Conservation (phyloP, 2,888 invertebrate species). For the Coleophora flavipennella region DNA sequence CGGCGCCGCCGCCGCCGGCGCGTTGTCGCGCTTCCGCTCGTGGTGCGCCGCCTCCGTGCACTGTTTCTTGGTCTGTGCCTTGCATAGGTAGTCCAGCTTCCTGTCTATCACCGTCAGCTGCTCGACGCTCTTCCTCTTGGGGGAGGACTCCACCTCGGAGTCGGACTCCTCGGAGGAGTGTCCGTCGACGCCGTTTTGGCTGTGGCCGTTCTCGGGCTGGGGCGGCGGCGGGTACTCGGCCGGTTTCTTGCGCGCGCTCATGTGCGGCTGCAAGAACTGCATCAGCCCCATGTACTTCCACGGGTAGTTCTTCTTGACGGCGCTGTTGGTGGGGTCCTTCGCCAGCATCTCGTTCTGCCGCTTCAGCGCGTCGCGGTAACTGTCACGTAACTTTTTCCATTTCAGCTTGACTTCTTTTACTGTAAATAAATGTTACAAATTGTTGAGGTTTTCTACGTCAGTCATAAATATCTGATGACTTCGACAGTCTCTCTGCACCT, state of each 20-base stretch:
- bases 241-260: constrained; percentile 54
- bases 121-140: constrained; percentile 31
- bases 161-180: constrained; percentile 26
- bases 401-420: constrained; percentile 62
- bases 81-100: constrained; percentile 46
- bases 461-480: too few species aligned
- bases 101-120: constrained; percentile 40
- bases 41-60: constrained; percentile 18
- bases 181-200: constrained; percentile 27
- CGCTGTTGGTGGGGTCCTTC: constrained; percentile 28
- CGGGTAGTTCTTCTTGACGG: constrained; percentile 41
- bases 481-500: too few species aligned
- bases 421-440: constrained; percentile 24
- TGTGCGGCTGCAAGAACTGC: constrained; percentile 65
- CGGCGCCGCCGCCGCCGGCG: constrained; percentile 7
- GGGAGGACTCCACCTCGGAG: constrained; percentile 26
- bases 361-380: constrained; percentile 62
- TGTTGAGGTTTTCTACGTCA: too few species aligned
- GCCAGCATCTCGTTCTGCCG: constrained; percentile 53
- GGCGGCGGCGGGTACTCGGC: constrained; percentile 23
- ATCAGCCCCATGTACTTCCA: constrained; percentile 61
- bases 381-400: constrained; percentile 64
- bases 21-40: constrained; percentile 17
- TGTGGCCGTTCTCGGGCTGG: constrained; percentile 16
- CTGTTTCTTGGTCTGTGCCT: constrained; percentile 27